Conservation (phyloP, 2,113 vertebrate species). For the Lathamus discolor region DNA sequence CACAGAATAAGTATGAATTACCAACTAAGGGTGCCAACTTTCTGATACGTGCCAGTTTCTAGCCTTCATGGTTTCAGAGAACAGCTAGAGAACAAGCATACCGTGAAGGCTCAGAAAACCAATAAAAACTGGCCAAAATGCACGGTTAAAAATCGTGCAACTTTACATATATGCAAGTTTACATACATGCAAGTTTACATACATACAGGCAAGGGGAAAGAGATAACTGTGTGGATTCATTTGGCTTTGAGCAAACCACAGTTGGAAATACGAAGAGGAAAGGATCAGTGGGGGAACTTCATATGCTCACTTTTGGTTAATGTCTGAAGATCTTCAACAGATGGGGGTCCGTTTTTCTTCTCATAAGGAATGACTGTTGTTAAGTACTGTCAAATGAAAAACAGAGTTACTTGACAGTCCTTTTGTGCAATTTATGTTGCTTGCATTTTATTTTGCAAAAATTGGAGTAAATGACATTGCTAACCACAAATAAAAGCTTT, state of each 20-base stretch:
- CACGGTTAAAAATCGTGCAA: background rate
- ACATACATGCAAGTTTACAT: no score
- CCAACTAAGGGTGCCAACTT: background rate
- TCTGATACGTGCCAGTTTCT: background rate
- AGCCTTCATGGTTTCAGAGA: background rate
- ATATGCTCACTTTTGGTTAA: conserved; percentile 93
- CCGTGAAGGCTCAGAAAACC: background rate
- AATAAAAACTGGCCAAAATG: background rate
- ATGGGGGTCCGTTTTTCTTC: conserved; percentile 87
- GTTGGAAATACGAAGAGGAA: background rate
- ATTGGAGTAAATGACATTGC: background rate
- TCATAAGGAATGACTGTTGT: conserved; percentile 99
- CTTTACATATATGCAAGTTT: background rate
- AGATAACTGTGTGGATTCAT: background rate
- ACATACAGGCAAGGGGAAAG: background rate
- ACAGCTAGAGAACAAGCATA: background rate
- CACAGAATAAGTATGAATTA: background rate
- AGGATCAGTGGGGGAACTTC: background rate
- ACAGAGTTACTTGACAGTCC: background rate
- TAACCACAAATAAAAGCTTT: background rate
- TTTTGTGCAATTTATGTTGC: background rate
- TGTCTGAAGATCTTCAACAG: conserved; percentile 95
- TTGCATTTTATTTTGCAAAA: background rate
- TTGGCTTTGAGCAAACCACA: background rate
- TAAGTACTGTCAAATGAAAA: conserved; percentile 85